Conservation (phyloP, 2,797 vertebrate species). For the Semaprochilodus insignis region DNA sequence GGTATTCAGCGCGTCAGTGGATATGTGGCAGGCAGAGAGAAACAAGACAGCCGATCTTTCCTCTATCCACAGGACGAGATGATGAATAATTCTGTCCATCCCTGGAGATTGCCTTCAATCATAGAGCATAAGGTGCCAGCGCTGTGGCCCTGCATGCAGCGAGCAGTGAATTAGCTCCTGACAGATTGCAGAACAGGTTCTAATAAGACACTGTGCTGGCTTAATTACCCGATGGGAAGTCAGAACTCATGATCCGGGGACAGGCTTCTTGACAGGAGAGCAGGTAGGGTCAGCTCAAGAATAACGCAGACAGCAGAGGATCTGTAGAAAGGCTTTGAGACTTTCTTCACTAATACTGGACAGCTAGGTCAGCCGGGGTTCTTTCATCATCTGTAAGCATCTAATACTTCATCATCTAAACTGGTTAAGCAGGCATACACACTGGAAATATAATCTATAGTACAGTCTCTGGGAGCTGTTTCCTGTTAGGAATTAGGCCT, state of each 20-base stretch:
- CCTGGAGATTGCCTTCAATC: conserved; percentile 84
- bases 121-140: conserved; percentile 83
- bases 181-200: conserved; percentile 75
- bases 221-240: conserved; percentile 77
- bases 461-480: too few relatives aligned
- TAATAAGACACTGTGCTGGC: conserved; percentile 72
- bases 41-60: conserved; percentile 67
- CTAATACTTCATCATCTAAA: neutral
- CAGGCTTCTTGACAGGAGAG: conserved; percentile 60
- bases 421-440: neutral
- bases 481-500: too few relatives aligned
- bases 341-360: neutral
- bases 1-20: conserved; percentile 71
- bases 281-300: conserved; percentile 58
- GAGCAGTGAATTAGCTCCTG: conserved; percentile 79
- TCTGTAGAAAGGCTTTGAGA: neutral
- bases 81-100: conserved; percentile 82
- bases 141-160: conserved; percentile 73
- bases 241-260: conserved; percentile 69
- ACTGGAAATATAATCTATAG: neutral
- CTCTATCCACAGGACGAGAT: conserved; percentile 75
- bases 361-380: neutral
- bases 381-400: neutral
- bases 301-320: conserved; percentile 42
- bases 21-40: conserved; percentile 68